These are phyloP conservation scores for Rhingia rostrata DNA, from an alignment of 2,888 invertebrate genomes.

Conservation along the genomic window DNA sequence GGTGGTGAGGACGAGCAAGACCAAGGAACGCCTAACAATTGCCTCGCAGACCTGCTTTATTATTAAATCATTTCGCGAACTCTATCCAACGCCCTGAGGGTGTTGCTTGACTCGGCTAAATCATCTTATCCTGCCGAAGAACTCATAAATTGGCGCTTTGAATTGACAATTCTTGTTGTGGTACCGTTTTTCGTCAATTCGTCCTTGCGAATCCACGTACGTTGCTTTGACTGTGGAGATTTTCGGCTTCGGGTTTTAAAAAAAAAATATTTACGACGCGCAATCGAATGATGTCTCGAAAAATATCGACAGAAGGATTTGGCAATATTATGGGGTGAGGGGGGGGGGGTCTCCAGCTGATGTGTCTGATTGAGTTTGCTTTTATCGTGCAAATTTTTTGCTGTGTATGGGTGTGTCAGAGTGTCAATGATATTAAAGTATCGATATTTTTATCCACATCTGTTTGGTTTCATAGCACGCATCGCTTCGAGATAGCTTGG, in stretches of 20 bases:
- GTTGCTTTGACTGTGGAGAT: background rate
- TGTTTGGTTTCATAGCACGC: conserved; percentile 9
- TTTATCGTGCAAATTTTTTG: conserved; percentile 19
- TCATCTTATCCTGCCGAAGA: conserved; percentile 50
- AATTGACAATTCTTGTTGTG: conserved; percentile 33
- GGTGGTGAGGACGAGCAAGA: background rate
- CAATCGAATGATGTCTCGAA: conserved; percentile 59
- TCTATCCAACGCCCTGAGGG: conserved; percentile 9
- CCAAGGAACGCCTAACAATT: conserved; percentile 2
- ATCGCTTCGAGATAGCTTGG: background rate
- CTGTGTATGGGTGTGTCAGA: background rate
- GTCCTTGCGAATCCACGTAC: conserved; percentile 50
- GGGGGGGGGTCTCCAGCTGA: conserved; percentile 38
- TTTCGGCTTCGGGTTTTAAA: background rate
- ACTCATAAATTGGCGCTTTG: conserved; percentile 60
- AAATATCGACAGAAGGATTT: conserved; percentile 36
- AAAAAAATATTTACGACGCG: conserved; percentile 66
- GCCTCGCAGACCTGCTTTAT: conserved; percentile 47
- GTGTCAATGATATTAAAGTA: conserved; percentile 5
- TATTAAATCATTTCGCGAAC: conserved; percentile 49
- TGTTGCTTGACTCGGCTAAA: conserved; percentile 13
- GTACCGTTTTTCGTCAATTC: background rate
- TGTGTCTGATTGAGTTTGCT: conserved; percentile 59
- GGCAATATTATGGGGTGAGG: background rate
- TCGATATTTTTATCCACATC: conserved; percentile 38